These are phyloP conservation scores for Drosophila lacertosa DNA, from an alignment of 1,140 invertebrate species.

Conservation along the genomic window DNA sequence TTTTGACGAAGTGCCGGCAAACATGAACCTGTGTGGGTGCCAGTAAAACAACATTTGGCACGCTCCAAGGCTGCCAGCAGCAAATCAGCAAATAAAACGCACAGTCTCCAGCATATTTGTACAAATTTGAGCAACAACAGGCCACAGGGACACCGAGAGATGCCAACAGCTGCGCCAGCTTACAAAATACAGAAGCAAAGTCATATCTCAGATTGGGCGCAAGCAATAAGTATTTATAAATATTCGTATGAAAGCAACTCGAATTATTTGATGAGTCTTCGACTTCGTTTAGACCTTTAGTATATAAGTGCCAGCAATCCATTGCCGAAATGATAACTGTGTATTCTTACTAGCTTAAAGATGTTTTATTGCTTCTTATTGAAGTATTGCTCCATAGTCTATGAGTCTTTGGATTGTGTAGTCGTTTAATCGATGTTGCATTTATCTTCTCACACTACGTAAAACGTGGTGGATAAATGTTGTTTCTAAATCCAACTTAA, in stretches of 20 bases:
- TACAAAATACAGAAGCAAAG: conserved; percentile 27
- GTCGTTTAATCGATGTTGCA: too few species aligned
- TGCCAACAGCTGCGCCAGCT: conserved; percentile 34
- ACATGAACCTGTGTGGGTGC: conserved; percentile 28
- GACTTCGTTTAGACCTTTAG: too few species aligned
- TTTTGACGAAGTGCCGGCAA: conserved; percentile 62
- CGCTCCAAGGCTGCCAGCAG: conserved; percentile 67
- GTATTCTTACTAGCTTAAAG: conserved; percentile 1
- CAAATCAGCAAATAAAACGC: conserved; percentile 78
- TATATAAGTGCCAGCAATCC: neutral
- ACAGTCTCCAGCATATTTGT: conserved; percentile 55
- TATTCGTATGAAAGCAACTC: conserved; percentile 4
- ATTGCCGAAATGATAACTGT: neutral
- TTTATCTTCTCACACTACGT: too few species aligned
- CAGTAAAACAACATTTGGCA: conserved; percentile 71
- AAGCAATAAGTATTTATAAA: conserved; percentile 27
- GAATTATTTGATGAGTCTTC: conserved; percentile 5
- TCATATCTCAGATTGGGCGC: neutral
- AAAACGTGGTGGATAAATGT: too few species aligned
- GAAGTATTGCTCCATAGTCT: too few species aligned
- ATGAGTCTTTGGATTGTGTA: too few species aligned
- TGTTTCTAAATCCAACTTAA: too few species aligned
- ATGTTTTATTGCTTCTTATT: neutral
- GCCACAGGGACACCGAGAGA: neutral
- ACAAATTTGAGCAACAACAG: conserved; percentile 67